A percentile compares a stretch with the other conserved stretches of the same genome.
phyloP scores from a whole-genome alignment of 1,140 invertebrate genomes.

The Drosophila sp. region DNA sequence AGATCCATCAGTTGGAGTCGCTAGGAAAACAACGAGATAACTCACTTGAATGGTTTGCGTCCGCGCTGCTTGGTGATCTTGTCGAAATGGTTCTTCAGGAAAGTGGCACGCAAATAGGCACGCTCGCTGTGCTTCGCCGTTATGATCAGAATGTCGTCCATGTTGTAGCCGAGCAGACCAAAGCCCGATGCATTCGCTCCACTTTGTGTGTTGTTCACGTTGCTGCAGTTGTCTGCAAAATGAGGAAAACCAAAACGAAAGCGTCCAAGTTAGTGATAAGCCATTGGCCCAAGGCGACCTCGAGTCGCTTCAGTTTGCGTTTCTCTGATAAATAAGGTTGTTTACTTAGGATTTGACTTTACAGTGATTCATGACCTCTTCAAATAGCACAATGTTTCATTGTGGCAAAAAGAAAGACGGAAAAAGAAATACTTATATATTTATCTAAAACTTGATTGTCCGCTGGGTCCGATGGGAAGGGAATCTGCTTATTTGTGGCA shows the following conservation, averaged over 20 bases:
- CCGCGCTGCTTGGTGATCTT: conserved; percentile 91
- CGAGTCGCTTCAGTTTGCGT: conserved; percentile 35
- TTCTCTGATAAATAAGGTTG: conserved; percentile 76
- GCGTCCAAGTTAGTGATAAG: conserved; percentile 67
- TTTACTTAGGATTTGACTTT: conserved; percentile 80
- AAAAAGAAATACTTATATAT: too few species aligned
- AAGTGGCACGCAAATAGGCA: conserved; percentile 90
- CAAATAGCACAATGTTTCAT: conserved; percentile 51
- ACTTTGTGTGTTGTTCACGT: conserved; percentile 71
- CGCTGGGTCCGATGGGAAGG: not conserved
- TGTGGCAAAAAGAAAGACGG: not conserved
- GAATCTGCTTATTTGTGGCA: not conserved
- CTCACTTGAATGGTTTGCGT: conserved; percentile 89
- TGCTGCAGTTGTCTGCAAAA: conserved; percentile 83
- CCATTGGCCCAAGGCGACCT: conserved; percentile 62
- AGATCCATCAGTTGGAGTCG: not conserved
- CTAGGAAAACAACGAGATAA: not conserved
- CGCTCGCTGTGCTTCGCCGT: conserved; percentile 90
- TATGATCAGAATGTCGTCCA: conserved; percentile 92
- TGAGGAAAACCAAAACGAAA: conserved; percentile 63
- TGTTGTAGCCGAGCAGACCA: conserved; percentile 84
- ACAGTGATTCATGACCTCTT: conserved; percentile 66
- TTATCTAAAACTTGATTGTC: not conserved
- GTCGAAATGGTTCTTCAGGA: conserved; percentile 90
- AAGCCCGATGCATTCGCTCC: conserved; percentile 60